These are phyloP conservation scores for Platichthys flesus DNA, from an alignment of 2,113 vertebrate genomes.

Conservation along the genomic window DNA sequence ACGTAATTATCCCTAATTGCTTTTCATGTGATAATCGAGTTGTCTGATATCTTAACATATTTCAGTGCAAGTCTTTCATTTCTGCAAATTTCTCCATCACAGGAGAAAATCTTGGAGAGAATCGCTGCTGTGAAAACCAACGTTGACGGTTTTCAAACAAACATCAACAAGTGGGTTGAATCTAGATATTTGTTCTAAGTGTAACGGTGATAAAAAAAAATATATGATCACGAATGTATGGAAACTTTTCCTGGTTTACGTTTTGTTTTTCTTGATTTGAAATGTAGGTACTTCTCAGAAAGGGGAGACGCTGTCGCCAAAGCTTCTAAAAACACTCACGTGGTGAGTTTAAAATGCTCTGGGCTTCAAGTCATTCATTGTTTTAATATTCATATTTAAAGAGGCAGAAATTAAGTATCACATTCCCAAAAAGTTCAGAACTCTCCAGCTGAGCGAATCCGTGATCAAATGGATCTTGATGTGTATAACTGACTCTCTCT, in stretches of 20 bases:
- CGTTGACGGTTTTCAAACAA: slow-evolving; percentile 86
- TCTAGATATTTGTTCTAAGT: background rate
- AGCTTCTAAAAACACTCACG: slow-evolving; percentile 92
- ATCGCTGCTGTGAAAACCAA: slow-evolving; percentile 89
- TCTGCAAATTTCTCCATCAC: slow-evolving; percentile 24
- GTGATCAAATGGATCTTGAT: too few species aligned
- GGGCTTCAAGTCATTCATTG: background rate
- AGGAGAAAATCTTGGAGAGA: slow-evolving; percentile 92
- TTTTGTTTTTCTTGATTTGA: background rate
- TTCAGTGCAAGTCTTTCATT: background rate
- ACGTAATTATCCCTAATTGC: background rate
- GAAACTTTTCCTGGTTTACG: too few species aligned
- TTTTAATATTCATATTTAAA: too few species aligned
- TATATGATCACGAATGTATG: too few species aligned
- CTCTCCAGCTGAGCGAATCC: too few species aligned
- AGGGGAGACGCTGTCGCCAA: slow-evolving; percentile 91
- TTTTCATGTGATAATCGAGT: background rate
- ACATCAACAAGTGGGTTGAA: slow-evolving; percentile 70
- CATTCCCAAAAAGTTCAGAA: too few species aligned
- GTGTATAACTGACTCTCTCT: background rate
- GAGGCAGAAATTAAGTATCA: too few species aligned
- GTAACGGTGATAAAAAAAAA: too few species aligned
- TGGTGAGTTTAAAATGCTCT: slow-evolving; percentile 79
- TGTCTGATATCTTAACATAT: too few species aligned
- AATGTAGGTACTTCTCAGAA: slow-evolving; percentile 78